Evolutionary conservation across 2,888 invertebrate genomes (phyloP).

Genomic region (Phyllotreta striolata): DNA sequence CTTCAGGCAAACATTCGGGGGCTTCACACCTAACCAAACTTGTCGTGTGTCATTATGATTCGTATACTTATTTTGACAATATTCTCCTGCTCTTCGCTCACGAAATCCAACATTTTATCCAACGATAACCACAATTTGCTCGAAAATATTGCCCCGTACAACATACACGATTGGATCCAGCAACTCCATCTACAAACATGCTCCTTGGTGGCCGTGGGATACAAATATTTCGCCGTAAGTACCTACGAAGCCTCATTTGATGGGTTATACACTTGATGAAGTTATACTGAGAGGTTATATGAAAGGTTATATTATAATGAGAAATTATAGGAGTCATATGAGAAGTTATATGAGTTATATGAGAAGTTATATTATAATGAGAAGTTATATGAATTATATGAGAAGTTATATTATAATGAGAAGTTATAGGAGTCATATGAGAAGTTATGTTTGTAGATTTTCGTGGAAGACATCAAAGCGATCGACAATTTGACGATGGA

Average conservation of each 20-base stretch:
- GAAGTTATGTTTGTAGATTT: conserved; percentile 48
- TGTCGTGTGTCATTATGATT: conserved; percentile 32
- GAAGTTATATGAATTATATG: neutral
- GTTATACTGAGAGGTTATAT: neutral
- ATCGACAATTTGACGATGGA: conserved; percentile 10
- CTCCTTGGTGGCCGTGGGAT: conserved; percentile 61
- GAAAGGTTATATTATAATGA: neutral
- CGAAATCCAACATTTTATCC: too few relatives aligned
- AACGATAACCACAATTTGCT: too few relatives aligned
- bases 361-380: neutral
- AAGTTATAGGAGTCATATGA: neutral
- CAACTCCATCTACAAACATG: conserved; percentile 61
- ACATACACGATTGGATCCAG: conserved; percentile 57
- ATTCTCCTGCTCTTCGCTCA: conserved; percentile 42
- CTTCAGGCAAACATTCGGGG: too few relatives aligned
- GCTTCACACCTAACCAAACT: too few relatives aligned
- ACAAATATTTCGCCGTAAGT: conserved; percentile 60
- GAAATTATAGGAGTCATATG: too few relatives aligned
- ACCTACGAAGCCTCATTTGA: too few relatives aligned
- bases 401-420: conserved; percentile 10
- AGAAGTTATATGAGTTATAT: too few relatives aligned
- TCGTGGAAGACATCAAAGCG: conserved; percentile 51
- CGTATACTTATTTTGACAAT: conserved; percentile 45
- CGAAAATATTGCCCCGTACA: conserved; percentile 48
- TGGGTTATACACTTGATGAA: too few relatives aligned